phyloP scores from a whole-genome alignment of 2,113 vertebrate species.

The Notarius quadriscutis region DNA sequence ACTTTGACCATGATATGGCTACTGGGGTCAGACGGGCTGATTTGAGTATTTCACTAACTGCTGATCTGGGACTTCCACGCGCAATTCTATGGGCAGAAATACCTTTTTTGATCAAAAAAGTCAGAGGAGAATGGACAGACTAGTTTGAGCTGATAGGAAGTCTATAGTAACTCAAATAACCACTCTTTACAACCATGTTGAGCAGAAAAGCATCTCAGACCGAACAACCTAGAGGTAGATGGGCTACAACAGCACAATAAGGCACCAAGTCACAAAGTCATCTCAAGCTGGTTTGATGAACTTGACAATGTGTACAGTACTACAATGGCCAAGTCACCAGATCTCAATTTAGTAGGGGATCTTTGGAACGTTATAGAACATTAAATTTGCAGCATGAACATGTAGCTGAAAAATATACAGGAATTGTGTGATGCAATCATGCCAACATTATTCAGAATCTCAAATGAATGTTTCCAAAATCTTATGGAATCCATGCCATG shows the following conservation, averaged over 20 bases:
- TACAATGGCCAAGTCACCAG: too few species aligned
- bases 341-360: too few species aligned
- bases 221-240: neutral
- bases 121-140: too few species aligned
- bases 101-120: too few species aligned
- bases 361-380: neutral
- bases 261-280: neutral
- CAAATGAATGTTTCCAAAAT: neutral
- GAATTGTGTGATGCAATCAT: neutral
- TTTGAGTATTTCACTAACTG: neutral
- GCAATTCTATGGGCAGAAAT: neutral
- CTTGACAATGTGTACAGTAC: neutral
- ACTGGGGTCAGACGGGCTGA: neutral
- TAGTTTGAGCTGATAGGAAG: too few species aligned
- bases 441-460: neutral
- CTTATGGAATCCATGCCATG: too few species aligned
- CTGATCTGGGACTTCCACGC: neutral
- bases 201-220: neutral
- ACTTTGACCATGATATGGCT: neutral
- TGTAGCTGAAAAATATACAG: neutral
- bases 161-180: too few species aligned
- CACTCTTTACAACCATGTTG: too few species aligned
- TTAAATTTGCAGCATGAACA: neutral
- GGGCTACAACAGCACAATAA: neutral
- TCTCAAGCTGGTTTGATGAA: neutral